A percentile compares a stretch with the other conserved stretches of the same genome.
phyloP scores from a whole-genome alignment of 2,113 vertebrate species.

The Heterotis niloticus region DNA sequence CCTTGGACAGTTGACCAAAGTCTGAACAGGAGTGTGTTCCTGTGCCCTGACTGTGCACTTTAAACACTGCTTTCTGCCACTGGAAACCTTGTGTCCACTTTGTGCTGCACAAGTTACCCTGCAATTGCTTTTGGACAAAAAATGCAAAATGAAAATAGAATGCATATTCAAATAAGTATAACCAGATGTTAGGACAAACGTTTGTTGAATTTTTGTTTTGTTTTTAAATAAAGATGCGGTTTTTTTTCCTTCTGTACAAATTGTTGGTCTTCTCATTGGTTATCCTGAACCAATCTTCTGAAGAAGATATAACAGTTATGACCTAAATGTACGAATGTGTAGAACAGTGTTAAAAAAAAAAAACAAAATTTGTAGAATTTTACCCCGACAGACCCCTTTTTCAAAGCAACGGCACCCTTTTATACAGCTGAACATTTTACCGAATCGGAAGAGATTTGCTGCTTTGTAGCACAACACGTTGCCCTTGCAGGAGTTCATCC shows the following conservation, averaged over 20 bases:
- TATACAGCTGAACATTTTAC: too few species aligned
- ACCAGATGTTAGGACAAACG: not conserved
- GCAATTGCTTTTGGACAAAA: not conserved
- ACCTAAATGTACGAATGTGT: too few species aligned
- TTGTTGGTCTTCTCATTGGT: not conserved
- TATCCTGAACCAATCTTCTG: not conserved
- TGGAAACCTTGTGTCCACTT: constrained; percentile 1
- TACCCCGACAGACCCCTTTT: too few species aligned
- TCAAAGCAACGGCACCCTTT: too few species aligned
- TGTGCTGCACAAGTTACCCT: not conserved
- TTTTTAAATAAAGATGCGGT: constrained; percentile 3
- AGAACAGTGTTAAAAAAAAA: too few species aligned
- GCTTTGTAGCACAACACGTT: too few species aligned
- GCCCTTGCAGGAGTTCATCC: too few species aligned
- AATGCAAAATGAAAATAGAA: not conserved
- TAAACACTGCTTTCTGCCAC: not conserved
- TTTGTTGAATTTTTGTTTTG: not conserved
- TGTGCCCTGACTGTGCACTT: not conserved
- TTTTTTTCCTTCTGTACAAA: not conserved
- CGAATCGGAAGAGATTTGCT: too few species aligned
- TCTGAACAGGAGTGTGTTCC: not conserved
- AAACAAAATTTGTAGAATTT: too few species aligned
- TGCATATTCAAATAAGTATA: not conserved
- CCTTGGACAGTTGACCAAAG: not conserved
- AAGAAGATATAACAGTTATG: too few species aligned